These are phyloP conservation scores for Triplophysa bombifrons DNA, from an alignment of 2,797 vertebrate species.

Conservation along the genomic window DNA sequence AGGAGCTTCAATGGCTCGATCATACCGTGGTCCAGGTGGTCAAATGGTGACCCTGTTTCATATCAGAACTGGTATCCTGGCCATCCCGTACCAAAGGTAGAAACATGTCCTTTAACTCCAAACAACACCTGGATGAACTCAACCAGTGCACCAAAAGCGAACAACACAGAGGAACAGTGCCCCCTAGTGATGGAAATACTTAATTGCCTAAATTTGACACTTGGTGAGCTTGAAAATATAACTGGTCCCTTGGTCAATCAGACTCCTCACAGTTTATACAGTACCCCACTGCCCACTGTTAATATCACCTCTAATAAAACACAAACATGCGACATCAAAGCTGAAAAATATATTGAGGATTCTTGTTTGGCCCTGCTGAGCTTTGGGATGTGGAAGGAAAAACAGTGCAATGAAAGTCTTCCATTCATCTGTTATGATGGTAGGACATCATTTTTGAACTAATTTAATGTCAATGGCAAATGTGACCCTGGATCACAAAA, in stretches of 20 bases:
- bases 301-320: not conserved
- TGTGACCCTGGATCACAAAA: no score
- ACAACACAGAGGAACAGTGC: slow-evolving; percentile 1
- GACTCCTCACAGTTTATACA: not conserved
- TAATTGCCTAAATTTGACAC: slow-evolving; percentile 33
- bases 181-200: not conserved
- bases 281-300: not conserved
- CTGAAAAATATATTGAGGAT: slow-evolving; percentile 57
- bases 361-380: slow-evolving; percentile 70
- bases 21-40: slow-evolving; percentile 69
- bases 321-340: not conserved
- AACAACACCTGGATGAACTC: not conserved
- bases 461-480: not conserved
- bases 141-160: not conserved
- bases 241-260: not conserved
- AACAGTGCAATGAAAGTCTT: slow-evolving; percentile 57
- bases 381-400: slow-evolving; percentile 74
- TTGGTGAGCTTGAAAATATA: not conserved
- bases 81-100: slow-evolving; percentile 59
- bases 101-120: slow-evolving; percentile 4
- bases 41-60: slow-evolving; percentile 66
- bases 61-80: slow-evolving; percentile 81
- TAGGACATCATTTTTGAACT: slow-evolving; percentile 48
- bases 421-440: slow-evolving; percentile 78
- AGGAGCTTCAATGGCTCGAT: slow-evolving; percentile 47